These are phyloP conservation scores for Callipepla californica DNA, from an alignment of 2,113 vertebrate species.

Conservation along the genomic window DNA sequence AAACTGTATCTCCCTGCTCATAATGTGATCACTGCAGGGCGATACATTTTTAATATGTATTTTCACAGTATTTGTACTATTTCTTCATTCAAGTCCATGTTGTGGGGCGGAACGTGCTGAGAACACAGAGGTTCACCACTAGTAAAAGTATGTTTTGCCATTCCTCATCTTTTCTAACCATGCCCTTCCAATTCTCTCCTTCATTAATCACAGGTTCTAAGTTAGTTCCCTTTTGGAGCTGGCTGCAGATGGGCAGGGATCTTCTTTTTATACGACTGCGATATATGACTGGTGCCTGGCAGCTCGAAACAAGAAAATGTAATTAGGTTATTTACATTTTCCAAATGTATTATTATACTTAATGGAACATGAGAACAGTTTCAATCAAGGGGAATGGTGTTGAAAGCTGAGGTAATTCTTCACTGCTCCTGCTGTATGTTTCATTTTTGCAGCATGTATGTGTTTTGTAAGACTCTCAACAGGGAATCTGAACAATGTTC, in stretches of 20 bases:
- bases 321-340: constrained; percentile 80
- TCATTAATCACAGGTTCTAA: constrained; percentile 88
- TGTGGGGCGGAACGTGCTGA: background rate
- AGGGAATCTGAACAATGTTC: constrained; percentile 9
- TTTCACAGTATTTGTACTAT: background rate
- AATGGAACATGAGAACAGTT: constrained; percentile 55
- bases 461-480: constrained; percentile 38
- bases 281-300: constrained; percentile 96
- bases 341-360: constrained; percentile 58
- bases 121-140: background rate
- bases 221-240: constrained; percentile 98
- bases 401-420: constrained; percentile 70
- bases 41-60: background rate
- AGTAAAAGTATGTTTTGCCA: background rate
- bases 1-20: background rate
- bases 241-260: constrained; percentile 97
- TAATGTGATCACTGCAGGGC: background rate
- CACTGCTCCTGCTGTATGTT: constrained; percentile 37
- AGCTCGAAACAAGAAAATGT: constrained; percentile 82
- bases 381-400: constrained; percentile 71
- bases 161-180: constrained; percentile 27
- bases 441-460: constrained; percentile 30
- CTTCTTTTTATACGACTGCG: constrained; percentile 94
- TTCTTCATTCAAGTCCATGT: background rate
- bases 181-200: constrained; percentile 24